phyloP scores from a whole-genome alignment of 2,113 vertebrate species.

The Murina feae region DNA sequence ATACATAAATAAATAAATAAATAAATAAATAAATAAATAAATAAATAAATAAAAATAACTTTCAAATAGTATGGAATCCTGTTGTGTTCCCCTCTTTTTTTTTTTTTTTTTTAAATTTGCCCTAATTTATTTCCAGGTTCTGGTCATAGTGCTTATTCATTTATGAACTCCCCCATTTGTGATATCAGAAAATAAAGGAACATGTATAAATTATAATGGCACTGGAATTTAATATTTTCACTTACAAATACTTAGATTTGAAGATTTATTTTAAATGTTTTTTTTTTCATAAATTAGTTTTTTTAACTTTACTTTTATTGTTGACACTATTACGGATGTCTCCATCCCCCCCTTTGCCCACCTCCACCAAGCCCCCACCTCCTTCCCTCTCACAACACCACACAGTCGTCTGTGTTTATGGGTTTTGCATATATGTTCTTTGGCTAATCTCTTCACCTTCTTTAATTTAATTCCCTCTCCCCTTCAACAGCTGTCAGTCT shows the following conservation, averaged over 20 bases:
- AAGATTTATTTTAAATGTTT: neutral
- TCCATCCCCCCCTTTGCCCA: neutral
- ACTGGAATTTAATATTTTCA: neutral
- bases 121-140: neutral
- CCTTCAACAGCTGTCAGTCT: neutral
- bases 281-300: constrained; percentile 25
- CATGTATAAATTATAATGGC: neutral
- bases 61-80: neutral
- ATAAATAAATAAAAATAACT: neutral
- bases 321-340: neutral
- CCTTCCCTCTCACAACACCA: neutral
- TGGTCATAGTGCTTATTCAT: neutral
- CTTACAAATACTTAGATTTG: neutral
- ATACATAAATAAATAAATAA: neutral
- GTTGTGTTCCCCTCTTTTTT: neutral
- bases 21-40: neutral
- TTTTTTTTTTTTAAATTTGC: neutral
- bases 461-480: neutral
- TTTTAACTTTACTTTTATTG: neutral
- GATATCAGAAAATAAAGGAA: neutral
- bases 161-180: neutral
- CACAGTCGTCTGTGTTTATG: neutral
- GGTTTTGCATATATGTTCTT: neutral
- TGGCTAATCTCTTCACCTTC: neutral
- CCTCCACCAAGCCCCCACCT: neutral